A percentile compares a stretch with the other conserved stretches of the same genome.
phyloP scores from a whole-genome alignment of 2,113 vertebrate species.

The Siniperca chuatsi region DNA sequence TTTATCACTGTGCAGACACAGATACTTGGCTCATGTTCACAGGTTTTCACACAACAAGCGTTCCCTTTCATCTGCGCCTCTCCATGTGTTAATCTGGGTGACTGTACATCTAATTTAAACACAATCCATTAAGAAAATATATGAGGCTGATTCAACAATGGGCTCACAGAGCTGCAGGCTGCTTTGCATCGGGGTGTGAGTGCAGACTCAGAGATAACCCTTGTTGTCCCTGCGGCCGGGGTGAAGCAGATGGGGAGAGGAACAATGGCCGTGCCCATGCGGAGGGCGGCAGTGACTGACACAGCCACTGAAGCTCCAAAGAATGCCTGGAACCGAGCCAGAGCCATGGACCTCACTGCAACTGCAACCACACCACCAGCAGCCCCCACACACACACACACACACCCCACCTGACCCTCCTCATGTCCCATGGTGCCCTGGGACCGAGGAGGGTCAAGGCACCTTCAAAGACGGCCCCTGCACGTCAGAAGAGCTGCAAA shows the following conservation, averaged over 20 bases:
- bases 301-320: conserved; percentile 89
- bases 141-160: conserved; percentile 79
- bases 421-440: conserved; percentile 92
- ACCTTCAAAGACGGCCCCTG: conserved; percentile 96
- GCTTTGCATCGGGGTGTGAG: conserved; percentile 87
- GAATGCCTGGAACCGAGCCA: conserved; percentile 93
- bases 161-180: conserved; percentile 83
- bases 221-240: conserved; percentile 88
- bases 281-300: conserved; percentile 95
- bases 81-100: conserved; percentile 33
- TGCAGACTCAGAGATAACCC: conserved; percentile 90
- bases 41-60: conserved; percentile 24
- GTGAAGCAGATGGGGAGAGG: conserved; percentile 90
- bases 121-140: conserved; percentile 68
- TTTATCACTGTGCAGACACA: conserved; percentile 55
- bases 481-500: conserved; percentile 88
- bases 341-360: conserved; percentile 83
- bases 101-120: conserved; percentile 59
- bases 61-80: not conserved
- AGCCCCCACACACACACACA: conserved; percentile 73
- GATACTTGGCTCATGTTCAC: conserved; percentile 10
- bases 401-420: conserved; percentile 88
- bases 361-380: conserved; percentile 49
- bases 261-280: conserved; percentile 92
- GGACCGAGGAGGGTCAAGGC: conserved; percentile 86